Percentiles rank a stretch among this genome's conserved stretches.
phyloP scores from a whole-genome alignment of 1,140 invertebrate species.

The Cydia pomonella region DNA sequence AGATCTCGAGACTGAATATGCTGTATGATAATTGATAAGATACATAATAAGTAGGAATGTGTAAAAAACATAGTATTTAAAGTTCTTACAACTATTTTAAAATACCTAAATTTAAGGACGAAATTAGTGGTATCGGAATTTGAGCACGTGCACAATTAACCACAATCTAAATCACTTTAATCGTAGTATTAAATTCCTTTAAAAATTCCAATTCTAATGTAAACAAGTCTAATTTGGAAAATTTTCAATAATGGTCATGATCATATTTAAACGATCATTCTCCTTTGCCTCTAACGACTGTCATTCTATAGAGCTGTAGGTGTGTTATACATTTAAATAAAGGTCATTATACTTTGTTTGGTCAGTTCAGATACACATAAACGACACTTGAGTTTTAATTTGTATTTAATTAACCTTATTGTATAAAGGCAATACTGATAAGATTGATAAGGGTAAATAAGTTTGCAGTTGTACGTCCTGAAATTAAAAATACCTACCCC shows the following conservation, averaged over 20 bases:
- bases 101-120: too few relatives aligned
- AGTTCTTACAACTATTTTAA: too few relatives aligned
- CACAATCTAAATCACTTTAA: background rate
- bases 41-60: too few relatives aligned
- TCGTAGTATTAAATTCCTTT: background rate
- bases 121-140: background rate
- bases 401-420: background rate
- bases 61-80: too few relatives aligned
- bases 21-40: too few relatives aligned
- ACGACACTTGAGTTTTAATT: background rate
- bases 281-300: background rate
- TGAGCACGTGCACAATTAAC: background rate
- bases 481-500: too few relatives aligned
- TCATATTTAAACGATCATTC: constrained; percentile 1
- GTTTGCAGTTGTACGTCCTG: too few relatives aligned
- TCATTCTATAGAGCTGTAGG: background rate
- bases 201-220: background rate
- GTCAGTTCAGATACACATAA: background rate
- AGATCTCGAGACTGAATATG: too few relatives aligned
- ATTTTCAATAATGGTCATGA: background rate
- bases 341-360: background rate
- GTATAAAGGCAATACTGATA: background rate
- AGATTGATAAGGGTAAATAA: background rate
- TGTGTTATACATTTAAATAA: background rate
- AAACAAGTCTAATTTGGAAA: background rate